Evolutionary conservation across 2,797 vertebrate genomes (phyloP), one percentile per base, ranked within the genome.

Genomic region (Hipposideros larvatus): DNA sequence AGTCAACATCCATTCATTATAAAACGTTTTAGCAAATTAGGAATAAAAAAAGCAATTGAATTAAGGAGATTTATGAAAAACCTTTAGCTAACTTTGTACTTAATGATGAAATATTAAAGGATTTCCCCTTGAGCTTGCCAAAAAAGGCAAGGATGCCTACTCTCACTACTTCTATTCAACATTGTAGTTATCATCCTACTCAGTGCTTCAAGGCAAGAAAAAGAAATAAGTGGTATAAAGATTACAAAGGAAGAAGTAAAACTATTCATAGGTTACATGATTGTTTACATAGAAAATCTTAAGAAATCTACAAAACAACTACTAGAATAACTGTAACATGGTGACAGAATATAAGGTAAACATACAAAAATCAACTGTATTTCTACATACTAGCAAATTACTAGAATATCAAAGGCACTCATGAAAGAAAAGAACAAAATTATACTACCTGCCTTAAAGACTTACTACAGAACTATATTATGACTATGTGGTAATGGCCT

Each of bases 261-360:
- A 34, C 28, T 63, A 53, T 53, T 73, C 34, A 73, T 21, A 73
- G 48, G 87, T 46, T 63, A 80, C 28, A 74, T 65, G n/a, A 53
- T 37, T 34, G n/a, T 55, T 74, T 73, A 82, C 34, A 73, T 1
- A 80, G 37, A 48, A 74, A 82, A 31, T 13, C 7, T 93, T 48
- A 59, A 46, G 75, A 87, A 93, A 93, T 74, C 48, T 66, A 88
- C 14, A 66, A 80, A 82, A 93, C 53, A 87, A 82, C 48, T 88
- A 74, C 18, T 65, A 48, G 59, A 48, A 55, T 65, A 74, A 46
- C 57, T 88, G 55, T 22, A 73, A 94, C 22, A 82, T 59, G 37
- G 37, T 43, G 82, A 74, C 15, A 57, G 28, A 4, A 28, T 22
- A 65, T 55, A 82, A 46, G 37, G 55, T 74, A 70, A 83, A 57